Conservation (phyloP, 2,888 invertebrate species). For the Sceliomorpha sp. region DNA sequence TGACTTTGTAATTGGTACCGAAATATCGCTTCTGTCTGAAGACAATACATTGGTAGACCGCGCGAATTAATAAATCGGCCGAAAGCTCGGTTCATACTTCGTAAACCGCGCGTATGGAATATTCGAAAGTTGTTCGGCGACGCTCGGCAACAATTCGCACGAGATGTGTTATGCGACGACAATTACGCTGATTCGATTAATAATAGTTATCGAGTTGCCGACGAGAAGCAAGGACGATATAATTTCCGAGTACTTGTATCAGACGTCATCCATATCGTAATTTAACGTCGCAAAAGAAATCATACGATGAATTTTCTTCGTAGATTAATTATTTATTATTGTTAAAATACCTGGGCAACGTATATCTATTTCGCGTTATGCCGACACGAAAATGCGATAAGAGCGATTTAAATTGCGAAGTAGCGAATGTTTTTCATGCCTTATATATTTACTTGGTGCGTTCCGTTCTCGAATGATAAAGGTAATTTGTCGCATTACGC, state of each 20-base stretch:
- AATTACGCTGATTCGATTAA: constrained; percentile 34
- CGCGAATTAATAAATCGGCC: not conserved
- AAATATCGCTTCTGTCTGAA: not conserved
- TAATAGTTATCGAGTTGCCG: constrained; percentile 35
- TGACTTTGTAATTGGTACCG: no score
- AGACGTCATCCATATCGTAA: not conserved
- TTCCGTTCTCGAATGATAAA: constrained; percentile 1
- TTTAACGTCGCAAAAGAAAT: no score
- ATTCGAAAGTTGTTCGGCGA: constrained; percentile 16
- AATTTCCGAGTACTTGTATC: constrained; percentile 26
- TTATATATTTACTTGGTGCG: not conserved
- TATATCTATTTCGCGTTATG: no score
- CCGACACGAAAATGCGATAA: no score
- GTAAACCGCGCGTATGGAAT: not conserved
- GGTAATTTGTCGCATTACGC: constrained; percentile 12
- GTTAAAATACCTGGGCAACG: no score
- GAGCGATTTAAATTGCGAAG: no score
- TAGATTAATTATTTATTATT: no score
- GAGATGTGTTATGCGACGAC: constrained; percentile 18
- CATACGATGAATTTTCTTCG: no score
- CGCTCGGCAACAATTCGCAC: constrained; percentile 18
- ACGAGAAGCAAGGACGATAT: constrained; percentile 29
- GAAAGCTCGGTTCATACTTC: not conserved
- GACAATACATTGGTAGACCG: not conserved
- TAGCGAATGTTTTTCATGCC: not conserved